phyloP scores from a whole-genome alignment of 2,113 vertebrate genomes.

The Dryoscopus gambensis region DNA sequence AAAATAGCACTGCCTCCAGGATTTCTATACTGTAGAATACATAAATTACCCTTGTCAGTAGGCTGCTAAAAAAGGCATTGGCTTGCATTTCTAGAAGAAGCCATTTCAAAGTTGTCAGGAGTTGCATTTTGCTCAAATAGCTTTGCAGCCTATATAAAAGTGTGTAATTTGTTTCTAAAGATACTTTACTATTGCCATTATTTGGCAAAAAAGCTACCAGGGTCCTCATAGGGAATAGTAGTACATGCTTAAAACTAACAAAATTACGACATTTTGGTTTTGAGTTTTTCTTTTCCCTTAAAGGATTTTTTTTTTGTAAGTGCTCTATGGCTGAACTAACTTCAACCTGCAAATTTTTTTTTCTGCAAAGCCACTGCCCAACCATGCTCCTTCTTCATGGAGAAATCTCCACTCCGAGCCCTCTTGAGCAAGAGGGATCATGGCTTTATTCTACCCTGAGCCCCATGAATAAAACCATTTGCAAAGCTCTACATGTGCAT shows the following conservation, averaged over 20 bases:
- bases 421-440: not conserved
- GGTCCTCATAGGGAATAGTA: not conserved
- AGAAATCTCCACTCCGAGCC: not conserved
- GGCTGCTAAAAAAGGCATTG: slow-evolving; percentile 23
- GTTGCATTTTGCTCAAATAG: not conserved
- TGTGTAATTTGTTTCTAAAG: not conserved
- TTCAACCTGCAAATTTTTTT: not conserved
- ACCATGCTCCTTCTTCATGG: not conserved
- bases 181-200: not conserved
- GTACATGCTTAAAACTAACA: not conserved
- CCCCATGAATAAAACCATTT: not conserved
- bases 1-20: slow-evolving; percentile 16
- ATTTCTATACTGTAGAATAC: slow-evolving; percentile 29
- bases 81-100: not conserved
- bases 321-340: not conserved
- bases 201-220: not conserved
- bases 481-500: not conserved
- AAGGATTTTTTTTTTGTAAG: not conserved
- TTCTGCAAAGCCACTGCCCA: not conserved
- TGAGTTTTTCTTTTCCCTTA: rapidly evolving
- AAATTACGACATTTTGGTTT: not conserved
- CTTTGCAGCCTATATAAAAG: not conserved
- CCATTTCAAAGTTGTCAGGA: not conserved
- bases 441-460: not conserved
- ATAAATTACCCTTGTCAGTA: not conserved